Evolutionary conservation across 2,113 vertebrate genomes (phyloP), one percentile per base, ranked within the genome.

Genomic region (Madoqua kirkii): DNA sequence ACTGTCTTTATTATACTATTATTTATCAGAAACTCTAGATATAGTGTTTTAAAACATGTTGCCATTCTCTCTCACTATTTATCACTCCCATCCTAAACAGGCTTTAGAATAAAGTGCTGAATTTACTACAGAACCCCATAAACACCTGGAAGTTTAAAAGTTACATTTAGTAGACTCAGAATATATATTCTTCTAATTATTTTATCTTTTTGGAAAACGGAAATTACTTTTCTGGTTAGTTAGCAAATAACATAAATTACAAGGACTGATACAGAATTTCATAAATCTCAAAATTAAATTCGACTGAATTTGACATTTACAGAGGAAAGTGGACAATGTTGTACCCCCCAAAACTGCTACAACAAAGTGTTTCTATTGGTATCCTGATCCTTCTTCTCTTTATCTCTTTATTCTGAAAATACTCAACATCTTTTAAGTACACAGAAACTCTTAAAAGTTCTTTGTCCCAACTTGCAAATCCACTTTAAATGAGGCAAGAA

Each of bases 231-330:
- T 94, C 90, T n/a, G 23, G 55, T 52, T 95, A 96, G 16, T 27
- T 19, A 79, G 62, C 4, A 96, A 88, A 57, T 60, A 96, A 97
- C 87, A 96, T 79, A 92, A 89, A 90, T 93, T 29, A 52, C 62
- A 91, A 13, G 25, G n/a, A 83, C 85, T 55, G 36, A 81, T 54
- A 43, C 36, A 67, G 10, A 86, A 95, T 89, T 87, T 43, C 43
- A 36, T 79, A 94, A 64, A 93, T 1, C 27, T 82, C 40, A 57
- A 85, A 85, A 74, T 43, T 55, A 95, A 25, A 91, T 9, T 50
- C 52, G 45, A 71, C 16, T 55, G 16, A 88, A 82, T 67, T 48
- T 90, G 33, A 19, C 23, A 23, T 31, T 59, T 55, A 79, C 8
- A 95, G 40, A 82, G 76, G 29, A 95, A 93, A 48, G 48, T 6